Evolutionary conservation across 2,113 vertebrate species (phyloP).

Genomic region (Melanerpes aurifrons): DNA sequence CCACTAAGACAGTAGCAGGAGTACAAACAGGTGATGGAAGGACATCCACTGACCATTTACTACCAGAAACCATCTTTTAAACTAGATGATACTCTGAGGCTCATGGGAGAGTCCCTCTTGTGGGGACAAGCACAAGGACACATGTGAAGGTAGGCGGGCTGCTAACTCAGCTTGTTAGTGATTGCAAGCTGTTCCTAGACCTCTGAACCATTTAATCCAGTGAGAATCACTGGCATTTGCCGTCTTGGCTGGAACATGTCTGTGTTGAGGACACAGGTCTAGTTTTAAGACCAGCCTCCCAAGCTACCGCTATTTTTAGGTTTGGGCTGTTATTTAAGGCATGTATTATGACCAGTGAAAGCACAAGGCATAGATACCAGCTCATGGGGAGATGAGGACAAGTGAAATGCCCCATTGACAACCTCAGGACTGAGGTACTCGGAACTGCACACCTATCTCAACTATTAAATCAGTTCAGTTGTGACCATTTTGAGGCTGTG

Average conservation of each 20-base stretch:
- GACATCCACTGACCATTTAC: neutral
- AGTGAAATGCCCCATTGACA: neutral
- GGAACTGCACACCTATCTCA: neutral
- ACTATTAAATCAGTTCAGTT: neutral
- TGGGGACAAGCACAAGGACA: fast-evolving
- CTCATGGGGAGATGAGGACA: neutral
- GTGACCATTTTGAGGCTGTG: too few species aligned
- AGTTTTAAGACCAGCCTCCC: constrained; percentile 5
- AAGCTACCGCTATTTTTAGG: constrained; percentile 46
- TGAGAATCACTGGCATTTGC: neutral
- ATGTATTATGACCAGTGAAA: neutral
- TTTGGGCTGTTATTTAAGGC: constrained; percentile 28
- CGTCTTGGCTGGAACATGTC: neutral
- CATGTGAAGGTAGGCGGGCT: neutral
- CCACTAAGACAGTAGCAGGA: fast-evolving
- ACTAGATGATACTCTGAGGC: too few species aligned
- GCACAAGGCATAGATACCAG: neutral
- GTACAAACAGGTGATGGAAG: fast-evolving
- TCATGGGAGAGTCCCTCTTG: neutral
- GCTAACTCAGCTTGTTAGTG: neutral
- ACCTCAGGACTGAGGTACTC: neutral
- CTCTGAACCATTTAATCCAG: constrained; percentile 14
- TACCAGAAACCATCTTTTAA: neutral
- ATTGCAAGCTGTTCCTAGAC: neutral
- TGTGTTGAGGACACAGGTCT: neutral